Evolutionary conservation across 2,797 vertebrate genomes (phyloP), one percentile per base, ranked within the genome.

Genomic region (Oreortyx pictus): DNA sequence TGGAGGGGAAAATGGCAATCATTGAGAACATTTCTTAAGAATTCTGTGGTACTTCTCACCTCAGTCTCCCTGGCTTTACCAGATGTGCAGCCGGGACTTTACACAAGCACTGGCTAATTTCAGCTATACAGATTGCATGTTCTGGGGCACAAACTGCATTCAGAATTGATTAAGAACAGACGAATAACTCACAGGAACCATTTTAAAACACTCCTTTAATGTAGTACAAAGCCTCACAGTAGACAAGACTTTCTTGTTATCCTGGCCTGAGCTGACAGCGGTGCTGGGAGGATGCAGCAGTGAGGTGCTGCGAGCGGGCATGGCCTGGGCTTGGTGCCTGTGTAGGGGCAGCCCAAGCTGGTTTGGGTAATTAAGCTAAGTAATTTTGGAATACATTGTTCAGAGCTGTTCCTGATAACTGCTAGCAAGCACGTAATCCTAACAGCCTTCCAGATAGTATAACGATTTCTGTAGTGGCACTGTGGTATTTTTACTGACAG

Each of bases 401-500:
- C 41, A 7, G 83, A 50, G 35, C 22, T 8, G 56, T 15, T 66
- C 89, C 56, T 49, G 56, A 2, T 57, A 35, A 33, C 47, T 49
- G 9, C 18, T 23, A 84, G 9, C 57, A 60, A 84, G 54, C 61
- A 71, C 59, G 44, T 66, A 64, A 79, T 86, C 64, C 47, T 56
- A 49, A 10, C 66, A n/a, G 62, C 22, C 60, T 81, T 80, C 61
- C 52, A 47, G 52, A 17, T 24, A 35, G 56, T 74, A 14, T 70
- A 93, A 65, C 41, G 2, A 41, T 78, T 84, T 81, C 47, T n/a
- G 49, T 82, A 70, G 64, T 60, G 90, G 75, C 67, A 52, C 4
- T 18, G 33, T 78, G 73, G 35, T 64, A 23, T 76, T 92, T 92
- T 82, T 66, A 87, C 91, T 73, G 83, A 47, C 81, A 68, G 81